Base-by-base conservation (phyloP, 1,140 invertebrate genomes). In the Helicoverpa zea region DNA sequence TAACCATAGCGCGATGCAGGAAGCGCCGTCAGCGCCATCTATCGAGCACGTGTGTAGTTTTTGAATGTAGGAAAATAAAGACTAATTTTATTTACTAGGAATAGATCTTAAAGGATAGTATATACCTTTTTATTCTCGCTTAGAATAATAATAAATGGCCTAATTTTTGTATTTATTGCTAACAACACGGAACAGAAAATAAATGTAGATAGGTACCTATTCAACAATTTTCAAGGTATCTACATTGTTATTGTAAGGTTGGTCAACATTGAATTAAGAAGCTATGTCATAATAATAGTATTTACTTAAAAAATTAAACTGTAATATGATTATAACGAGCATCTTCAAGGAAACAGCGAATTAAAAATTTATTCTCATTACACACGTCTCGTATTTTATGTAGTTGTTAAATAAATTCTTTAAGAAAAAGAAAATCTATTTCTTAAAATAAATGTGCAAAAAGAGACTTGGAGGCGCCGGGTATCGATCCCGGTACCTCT, bases 401-500 rank as follows among this genome's bases (percentile, higher is more conserved):
- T 43, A 43, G 5, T 43, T 43, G 35, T 1, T 43, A 7, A 43
- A 43, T 11, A 23, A 23, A 18, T 23, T 9, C 10, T 0, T 58
- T 11, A 18, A 11, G 18, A 11, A 18, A 35, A 13, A n/a, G 9
- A 14, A 58, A 23, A 63, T 29, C 5, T 58, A 10, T 23, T 18
- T 23, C 9, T 7, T 16, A 23, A 59, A 29, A 59, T 2, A 59
- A 59, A 23, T 12, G 12, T 23, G 29, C 64, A 68, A 49, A 49
- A 68, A 68, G 29, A 23, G 4, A 18, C 0, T 78, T 83, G 82
- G 79, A 83, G 82, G 82, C 78, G 82, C 82, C 77, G 82, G 82
- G 82, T 83, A 83, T 83, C 82, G 82, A 81, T 84, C 80, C 76
- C 82, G 68, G 77, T 85, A 81, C 76, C 73, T 84, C 77, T 79